Percentiles rank a stretch among this genome's conserved stretches.
Conservation (phyloP, 1,140 invertebrate species). For the Bombus superbus region DNA sequence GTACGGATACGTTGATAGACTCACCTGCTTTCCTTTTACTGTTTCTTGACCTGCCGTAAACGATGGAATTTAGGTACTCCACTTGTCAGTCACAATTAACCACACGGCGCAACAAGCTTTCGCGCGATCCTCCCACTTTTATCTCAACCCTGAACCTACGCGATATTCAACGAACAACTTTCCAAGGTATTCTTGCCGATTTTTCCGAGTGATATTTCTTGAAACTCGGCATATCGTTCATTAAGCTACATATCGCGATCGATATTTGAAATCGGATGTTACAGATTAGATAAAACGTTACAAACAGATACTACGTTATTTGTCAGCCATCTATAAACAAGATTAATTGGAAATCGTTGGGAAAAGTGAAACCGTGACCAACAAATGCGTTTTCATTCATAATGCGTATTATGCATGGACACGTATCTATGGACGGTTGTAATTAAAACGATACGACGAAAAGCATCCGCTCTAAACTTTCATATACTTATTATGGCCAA, state of each 20-base stretch:
- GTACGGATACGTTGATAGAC: slow-evolving; percentile 31
- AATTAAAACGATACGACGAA: too few species aligned
- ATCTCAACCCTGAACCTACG: not conserved
- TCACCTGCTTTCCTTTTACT: slow-evolving; percentile 68
- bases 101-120: slow-evolving; percentile 10
- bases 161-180: not conserved
- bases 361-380: not conserved
- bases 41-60: slow-evolving; percentile 69
- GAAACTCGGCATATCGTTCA: not conserved
- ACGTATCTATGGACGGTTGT: too few species aligned
- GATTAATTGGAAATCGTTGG: not conserved
- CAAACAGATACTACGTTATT: not conserved
- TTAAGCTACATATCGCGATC: not conserved
- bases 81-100: slow-evolving; percentile 42
- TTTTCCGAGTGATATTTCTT: too few species aligned
- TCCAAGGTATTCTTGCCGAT: not conserved
- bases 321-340: not conserved
- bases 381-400: not conserved
- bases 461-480: too few species aligned
- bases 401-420: too few species aligned
- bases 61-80: slow-evolving; percentile 62
- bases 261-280: not conserved
- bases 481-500: too few species aligned
- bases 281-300: slow-evolving; percentile 31
- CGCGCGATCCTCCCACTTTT: not conserved